Evolutionary conservation across 2,113 vertebrate genomes (phyloP).

Genomic region (Sphyrna mokarran): DNA sequence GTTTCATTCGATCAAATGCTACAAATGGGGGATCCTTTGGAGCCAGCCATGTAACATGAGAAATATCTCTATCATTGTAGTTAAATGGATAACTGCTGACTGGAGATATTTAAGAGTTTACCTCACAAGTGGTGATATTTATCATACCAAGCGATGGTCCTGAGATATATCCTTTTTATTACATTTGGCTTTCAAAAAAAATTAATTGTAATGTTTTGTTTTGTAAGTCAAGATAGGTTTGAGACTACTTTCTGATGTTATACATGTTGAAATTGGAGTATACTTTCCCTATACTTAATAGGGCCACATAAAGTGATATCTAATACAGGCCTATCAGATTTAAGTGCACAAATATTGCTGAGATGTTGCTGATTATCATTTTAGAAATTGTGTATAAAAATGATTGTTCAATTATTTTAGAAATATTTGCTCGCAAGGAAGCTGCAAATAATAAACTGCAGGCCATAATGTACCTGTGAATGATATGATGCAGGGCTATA

Average conservation of each 20-base stretch:
- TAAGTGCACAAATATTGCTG: neutral
- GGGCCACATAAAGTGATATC: too few species aligned
- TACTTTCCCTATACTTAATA: neutral
- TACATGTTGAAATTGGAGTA: neutral
- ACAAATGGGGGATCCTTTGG: neutral
- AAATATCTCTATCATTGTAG: neutral
- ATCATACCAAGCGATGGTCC: neutral
- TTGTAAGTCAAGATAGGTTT: neutral
- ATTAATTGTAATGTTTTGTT: neutral
- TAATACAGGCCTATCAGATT: neutral
- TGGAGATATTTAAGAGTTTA: neutral
- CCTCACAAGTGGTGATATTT: neutral
- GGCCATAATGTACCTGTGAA: neutral
- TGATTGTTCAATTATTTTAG: neutral
- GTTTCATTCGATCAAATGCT: neutral
- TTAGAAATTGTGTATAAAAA: neutral
- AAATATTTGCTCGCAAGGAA: neutral
- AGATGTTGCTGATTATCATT: neutral
- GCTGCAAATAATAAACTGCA: slow-evolving; percentile 15
- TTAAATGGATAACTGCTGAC: neutral
- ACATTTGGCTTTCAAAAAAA: neutral
- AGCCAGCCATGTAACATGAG: neutral
- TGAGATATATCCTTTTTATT: neutral
- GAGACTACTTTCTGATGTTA: neutral
- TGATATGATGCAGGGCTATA: neutral